A percentile compares a stretch with the other conserved stretches of the same genome.
Conservation (phyloP, 2,113 vertebrate species). For the Tupaia tana region DNA sequence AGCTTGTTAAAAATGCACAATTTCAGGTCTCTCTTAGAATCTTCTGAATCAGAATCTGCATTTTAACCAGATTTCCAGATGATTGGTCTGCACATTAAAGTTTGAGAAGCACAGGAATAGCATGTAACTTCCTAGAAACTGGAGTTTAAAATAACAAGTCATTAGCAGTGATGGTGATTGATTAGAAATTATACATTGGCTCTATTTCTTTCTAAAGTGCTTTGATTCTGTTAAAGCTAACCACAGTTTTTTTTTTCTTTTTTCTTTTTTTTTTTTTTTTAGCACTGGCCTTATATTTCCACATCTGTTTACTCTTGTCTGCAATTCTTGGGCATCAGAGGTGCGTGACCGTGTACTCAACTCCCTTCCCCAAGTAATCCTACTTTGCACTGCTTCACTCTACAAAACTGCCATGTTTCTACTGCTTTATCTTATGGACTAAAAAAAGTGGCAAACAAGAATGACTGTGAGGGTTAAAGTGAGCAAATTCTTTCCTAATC, state of each 20-base stretch:
- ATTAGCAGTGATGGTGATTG: slow-evolving; percentile 47
- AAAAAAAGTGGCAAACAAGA: neutral
- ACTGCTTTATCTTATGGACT: neutral
- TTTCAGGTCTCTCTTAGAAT: neutral
- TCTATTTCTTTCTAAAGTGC: slow-evolving; percentile 47
- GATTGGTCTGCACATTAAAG: neutral
- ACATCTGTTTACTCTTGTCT: neutral
- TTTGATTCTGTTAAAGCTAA: slow-evolving; percentile 23
- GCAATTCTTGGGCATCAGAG: neutral
- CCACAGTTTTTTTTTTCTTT: neutral
- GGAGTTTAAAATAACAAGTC: slow-evolving; percentile 56
- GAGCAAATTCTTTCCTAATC: neutral
- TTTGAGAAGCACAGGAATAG: slow-evolving; percentile 43
- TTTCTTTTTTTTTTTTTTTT: neutral
- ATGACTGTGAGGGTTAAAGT: neutral
- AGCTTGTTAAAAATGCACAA: neutral
- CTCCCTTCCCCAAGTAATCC: neutral
- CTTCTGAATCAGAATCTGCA: slow-evolving; percentile 25
- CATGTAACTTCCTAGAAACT: slow-evolving; percentile 50
- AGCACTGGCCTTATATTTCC: neutral
- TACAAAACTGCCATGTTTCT: neutral
- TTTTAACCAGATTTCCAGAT: slow-evolving; percentile 49
- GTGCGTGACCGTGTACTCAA: neutral
- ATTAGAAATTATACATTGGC: slow-evolving; percentile 41
- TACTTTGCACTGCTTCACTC: neutral